Evolutionary conservation across 2,888 invertebrate species (phyloP), one percentile per base, ranked within the genome.

Genomic region (Philhelius pedissequus): DNA sequence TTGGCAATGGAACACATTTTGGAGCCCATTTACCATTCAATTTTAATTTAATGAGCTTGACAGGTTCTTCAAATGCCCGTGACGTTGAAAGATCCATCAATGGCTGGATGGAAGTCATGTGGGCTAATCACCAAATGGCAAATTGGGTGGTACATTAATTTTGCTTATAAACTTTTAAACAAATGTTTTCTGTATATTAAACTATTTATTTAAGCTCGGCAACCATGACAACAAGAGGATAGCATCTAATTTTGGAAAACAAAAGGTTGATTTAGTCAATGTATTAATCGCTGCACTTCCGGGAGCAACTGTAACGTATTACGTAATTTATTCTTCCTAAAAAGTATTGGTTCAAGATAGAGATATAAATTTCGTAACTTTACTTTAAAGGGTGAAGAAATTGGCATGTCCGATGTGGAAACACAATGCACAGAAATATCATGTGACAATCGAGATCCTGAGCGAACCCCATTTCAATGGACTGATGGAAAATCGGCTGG

Each of bases 251-350:
- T 93, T 94, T 89, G 94, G 95, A 0, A 90, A 90, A 4, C 93
- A 94, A 82, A 93, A 94, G 89, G 93, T 94, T 0, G 95, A 96
- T 82, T 94, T 94, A 0, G 89, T 96, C 4, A 95, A 95, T 89
- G 93, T 95, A 87, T 90, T 97, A 66, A 93, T 94, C 76, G 92
- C 95, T 88, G 90, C 96, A 9, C 91, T 97, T 25, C 96, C 96
- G 0, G 97, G 97, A 35, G 94, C 95, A 0, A 93, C 95, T 0
- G 93, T 96, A 11, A 94, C 95, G 0, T 97, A 97, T 91, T 96
- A 97, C 88, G 97, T 88, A 60, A 84, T 78, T 74, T 22, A 22
- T 30, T 11, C 2, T 11, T 32, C 7, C 27, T 11, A 4, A 9
- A 11, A 45, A 11, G 4, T 9, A 4, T 45, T 11, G 4, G 0